Evolutionary conservation across 2,888 invertebrate genomes (phyloP), one percentile per base, ranked within the genome.

Genomic region (Protophormia terraenovae): DNA sequence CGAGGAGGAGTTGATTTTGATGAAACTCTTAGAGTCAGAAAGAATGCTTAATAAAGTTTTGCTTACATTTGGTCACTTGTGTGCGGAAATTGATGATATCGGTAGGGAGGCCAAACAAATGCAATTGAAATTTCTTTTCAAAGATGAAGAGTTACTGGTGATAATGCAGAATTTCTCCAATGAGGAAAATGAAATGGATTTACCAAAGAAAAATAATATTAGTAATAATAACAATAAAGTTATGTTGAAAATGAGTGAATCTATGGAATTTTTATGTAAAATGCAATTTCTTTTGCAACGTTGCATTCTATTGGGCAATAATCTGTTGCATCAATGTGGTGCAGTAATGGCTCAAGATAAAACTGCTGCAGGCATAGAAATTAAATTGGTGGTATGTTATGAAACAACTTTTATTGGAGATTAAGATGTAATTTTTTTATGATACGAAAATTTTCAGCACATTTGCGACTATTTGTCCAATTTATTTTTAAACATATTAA

Each of bases 21-120:
- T 96, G 38, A 95, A 96, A 87, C 92, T 98, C 83, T 95, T 97
- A 12, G 95, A 96, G 87, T 97, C 97, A 27, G 97, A 98, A 92
- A 96, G 96, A 90, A 93, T 96, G 66, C 94, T 98, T 88, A 96
- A 96, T 41, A 96, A 96, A 93, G 94, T 97, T 60, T 93, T 98
- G 8, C 95, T 96, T 53, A 96, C 97, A 0, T 94, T 98, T 81
- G 95, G 96, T 16, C 95, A 96, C 8, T 93, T 97, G 1, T 97
- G 97, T 91, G 94, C 95, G 87, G 98, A 98, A 93, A 95, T 97
- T 82, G 93, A 94, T 75, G 91, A 94, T 72, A 93, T 98, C 16
- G 94, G 95, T 88, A 92, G 93, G 73, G 96, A 97, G 91, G 96
- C 96, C 8, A 94, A 94, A 87, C 93, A 94, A 80, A 94, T 94